Percentiles rank a stretch among this genome's conserved stretches.
Evolutionary conservation across 1,140 invertebrate species (phyloP).

Genomic region (Olivierus martensii): DNA sequence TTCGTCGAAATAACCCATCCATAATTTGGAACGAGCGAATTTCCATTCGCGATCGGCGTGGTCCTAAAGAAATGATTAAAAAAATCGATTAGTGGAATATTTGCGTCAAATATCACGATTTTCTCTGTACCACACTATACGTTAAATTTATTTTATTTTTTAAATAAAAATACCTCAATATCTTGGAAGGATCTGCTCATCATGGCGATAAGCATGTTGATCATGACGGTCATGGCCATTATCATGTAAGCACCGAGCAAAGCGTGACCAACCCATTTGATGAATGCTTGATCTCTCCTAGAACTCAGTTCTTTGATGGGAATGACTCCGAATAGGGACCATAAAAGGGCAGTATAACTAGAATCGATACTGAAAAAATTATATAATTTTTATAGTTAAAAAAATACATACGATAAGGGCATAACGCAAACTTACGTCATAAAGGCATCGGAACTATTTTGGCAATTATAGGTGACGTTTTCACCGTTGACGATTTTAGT

Average conservation of each 20-base stretch:
- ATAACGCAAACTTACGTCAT: slow-evolving; percentile 24
- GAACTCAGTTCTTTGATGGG: slow-evolving; percentile 21
- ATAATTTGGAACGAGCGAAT: slow-evolving; percentile 41
- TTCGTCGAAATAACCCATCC: slow-evolving; percentile 45
- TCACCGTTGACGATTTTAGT: slow-evolving; percentile 18
- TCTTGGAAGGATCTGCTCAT: slow-evolving; percentile 44
- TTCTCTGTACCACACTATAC: no score
- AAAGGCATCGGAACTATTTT: slow-evolving; percentile 24
- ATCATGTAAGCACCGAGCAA: slow-evolving; percentile 37
- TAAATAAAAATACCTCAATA: slow-evolving; percentile 33
- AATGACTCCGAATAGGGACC: slow-evolving; percentile 37
- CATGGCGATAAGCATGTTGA: slow-evolving; percentile 47
- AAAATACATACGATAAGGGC: neutral
- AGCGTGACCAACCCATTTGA: slow-evolving; percentile 25
- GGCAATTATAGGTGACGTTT: slow-evolving; percentile 12
- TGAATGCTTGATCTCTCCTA: slow-evolving; percentile 21
- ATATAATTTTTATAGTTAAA: neutral
- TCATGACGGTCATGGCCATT: slow-evolving; percentile 42
- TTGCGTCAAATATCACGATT: no score
- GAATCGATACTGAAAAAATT: slow-evolving; percentile 31
- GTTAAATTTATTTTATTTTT: neutral
- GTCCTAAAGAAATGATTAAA: slow-evolving; percentile 33
- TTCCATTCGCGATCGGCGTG: slow-evolving; percentile 46
- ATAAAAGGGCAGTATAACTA: slow-evolving; percentile 40
- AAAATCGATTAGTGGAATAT: no score